phyloP scores from a whole-genome alignment of 2,113 vertebrate genomes.

The Seriola quinqueradiata region DNA sequence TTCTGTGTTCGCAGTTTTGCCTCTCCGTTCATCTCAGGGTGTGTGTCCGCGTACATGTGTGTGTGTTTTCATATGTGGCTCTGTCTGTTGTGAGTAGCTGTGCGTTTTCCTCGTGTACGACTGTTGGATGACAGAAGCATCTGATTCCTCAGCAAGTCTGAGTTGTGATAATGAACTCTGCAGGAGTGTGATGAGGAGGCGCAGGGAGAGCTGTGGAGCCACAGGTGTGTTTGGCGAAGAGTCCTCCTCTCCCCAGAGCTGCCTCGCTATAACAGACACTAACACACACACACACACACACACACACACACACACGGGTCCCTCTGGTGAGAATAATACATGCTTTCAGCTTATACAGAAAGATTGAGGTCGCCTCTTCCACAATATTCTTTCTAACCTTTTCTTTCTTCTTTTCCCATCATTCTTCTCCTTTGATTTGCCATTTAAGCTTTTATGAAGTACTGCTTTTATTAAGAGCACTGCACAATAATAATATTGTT shows the following conservation, averaged over 20 bases:
- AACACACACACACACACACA: constrained; percentile 28
- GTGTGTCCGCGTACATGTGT: not conserved
- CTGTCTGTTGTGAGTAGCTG: not conserved
- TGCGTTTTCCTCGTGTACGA: constrained; percentile 29
- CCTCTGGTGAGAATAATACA: constrained; percentile 43
- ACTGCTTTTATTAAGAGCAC: constrained; percentile 31
- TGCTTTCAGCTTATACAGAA: constrained; percentile 31
- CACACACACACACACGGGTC: not conserved
- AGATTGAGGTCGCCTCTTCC: constrained; percentile 40
- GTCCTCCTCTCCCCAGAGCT: constrained; percentile 5
- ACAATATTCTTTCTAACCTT: constrained; percentile 33
- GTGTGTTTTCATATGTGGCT: not conserved
- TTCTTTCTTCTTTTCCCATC: constrained; percentile 2
- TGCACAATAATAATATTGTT: constrained; percentile 43
- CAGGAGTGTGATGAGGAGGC: constrained; percentile 62
- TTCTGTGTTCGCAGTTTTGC: not conserved
- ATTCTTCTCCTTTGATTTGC: constrained; percentile 31
- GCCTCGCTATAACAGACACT: constrained; percentile 8
- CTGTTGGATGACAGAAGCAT: constrained; percentile 43
- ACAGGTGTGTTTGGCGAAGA: constrained; percentile 58
- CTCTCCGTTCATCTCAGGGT: constrained; percentile 4
- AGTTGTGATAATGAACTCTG: constrained; percentile 77
- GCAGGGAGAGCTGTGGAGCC: constrained; percentile 40
- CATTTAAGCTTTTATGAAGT: constrained; percentile 34
- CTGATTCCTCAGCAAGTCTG: constrained; percentile 43